A percentile compares a stretch with the other conserved stretches of the same genome.
Conservation (phyloP, 2,888 invertebrate genomes). For the Itoplectis maculator region DNA sequence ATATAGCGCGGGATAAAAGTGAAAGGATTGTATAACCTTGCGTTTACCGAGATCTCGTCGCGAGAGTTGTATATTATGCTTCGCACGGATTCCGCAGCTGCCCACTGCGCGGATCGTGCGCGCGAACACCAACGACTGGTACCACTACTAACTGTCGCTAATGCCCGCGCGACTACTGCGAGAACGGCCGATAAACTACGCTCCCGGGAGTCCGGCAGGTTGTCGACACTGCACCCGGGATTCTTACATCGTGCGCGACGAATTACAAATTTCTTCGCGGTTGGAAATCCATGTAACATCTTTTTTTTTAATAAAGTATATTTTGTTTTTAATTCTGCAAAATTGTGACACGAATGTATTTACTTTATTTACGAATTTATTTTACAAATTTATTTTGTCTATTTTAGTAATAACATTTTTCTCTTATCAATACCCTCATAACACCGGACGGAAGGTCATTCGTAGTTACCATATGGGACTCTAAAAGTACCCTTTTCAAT, state of each 20-base stretch:
- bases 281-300: background rate
- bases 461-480: too few species aligned
- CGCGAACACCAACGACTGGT: too few species aligned
- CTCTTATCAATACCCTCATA: too few species aligned
- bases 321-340: background rate
- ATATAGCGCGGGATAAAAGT: slow-evolving; percentile 80
- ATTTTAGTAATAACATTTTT: too few species aligned
- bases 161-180: background rate
- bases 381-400: too few species aligned
- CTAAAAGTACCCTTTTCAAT: too few species aligned
- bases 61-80: slow-evolving; percentile 55
- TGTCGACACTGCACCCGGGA: slow-evolving; percentile 6
- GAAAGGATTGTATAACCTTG: slow-evolving; percentile 83
- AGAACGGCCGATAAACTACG: background rate
- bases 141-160: background rate
- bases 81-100: slow-evolving; percentile 64
- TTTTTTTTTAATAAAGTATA: background rate
- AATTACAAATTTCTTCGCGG: background rate
- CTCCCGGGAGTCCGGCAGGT: slow-evolving; percentile 7
- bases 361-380: too few species aligned
- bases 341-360: too few species aligned
- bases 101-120: slow-evolving; percentile 37
- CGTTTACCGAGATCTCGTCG: slow-evolving; percentile 66
- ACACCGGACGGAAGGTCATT: too few species aligned
- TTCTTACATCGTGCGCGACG: background rate